Conservation (phyloP, 1,140 invertebrate genomes). For the Paraescarpia echinospica region DNA sequence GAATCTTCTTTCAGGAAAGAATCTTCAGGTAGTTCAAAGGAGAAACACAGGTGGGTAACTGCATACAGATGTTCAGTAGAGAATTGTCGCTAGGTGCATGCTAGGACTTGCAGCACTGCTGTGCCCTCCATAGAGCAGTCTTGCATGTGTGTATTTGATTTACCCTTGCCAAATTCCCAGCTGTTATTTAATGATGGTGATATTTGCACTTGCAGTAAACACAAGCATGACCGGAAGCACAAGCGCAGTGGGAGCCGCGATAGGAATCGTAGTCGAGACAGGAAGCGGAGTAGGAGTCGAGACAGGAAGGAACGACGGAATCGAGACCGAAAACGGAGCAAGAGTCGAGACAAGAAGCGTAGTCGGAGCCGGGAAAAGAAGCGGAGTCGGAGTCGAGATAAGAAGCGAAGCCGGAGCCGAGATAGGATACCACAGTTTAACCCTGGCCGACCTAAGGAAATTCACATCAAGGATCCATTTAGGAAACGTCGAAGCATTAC, state of each 20-base stretch:
- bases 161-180: conserved; percentile 10
- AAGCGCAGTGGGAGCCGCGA: not conserved
- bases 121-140: not conserved
- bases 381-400: conserved; percentile 9
- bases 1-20: conserved; percentile 5
- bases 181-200: not conserved
- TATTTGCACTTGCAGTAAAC: conserved; percentile 8
- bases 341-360: conserved; percentile 38
- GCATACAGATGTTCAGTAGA: conserved; percentile 9
- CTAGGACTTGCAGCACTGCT: not conserved
- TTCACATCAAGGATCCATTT: not conserved
- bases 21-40: not conserved
- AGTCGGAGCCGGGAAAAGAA: not conserved
- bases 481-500: not conserved
- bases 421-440: conserved; percentile 15
- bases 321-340: conserved; percentile 34
- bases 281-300: conserved; percentile 29
- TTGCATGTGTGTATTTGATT: not conserved
- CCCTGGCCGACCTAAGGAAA: not conserved
- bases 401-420: conserved; percentile 11
- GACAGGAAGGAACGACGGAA: conserved; percentile 24
- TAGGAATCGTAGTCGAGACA: conserved; percentile 22
- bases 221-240: conserved; percentile 17
- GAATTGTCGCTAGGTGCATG: conserved; percentile 9
- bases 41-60: not conserved